Evolutionary conservation across 2,113 vertebrate species (phyloP).

Genomic region (Rhinopomastus cyanomelas): DNA sequence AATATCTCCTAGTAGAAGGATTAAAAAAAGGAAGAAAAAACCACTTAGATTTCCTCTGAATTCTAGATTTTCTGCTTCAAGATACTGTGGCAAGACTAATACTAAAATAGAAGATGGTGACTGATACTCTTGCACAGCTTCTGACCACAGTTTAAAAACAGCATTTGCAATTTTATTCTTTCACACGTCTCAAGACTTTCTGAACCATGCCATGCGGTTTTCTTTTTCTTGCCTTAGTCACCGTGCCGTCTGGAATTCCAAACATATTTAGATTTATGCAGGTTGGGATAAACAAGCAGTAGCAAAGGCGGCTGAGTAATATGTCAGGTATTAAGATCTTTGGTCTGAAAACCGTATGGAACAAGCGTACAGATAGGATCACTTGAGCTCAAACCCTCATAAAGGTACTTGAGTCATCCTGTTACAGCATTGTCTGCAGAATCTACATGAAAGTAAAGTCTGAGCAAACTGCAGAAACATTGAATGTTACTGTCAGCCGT

Average conservation of each 20-base stretch:
- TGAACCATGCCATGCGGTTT: background rate
- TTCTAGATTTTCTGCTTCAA: background rate
- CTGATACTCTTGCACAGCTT: background rate
- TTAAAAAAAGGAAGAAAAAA: background rate
- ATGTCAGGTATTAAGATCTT: background rate
- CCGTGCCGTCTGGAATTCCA: background rate
- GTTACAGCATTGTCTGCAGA: background rate
- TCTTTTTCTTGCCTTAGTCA: background rate
- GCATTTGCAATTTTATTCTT: background rate
- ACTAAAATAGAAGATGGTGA: background rate
- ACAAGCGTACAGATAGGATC: background rate
- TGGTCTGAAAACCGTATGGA: background rate
- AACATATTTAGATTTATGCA: background rate
- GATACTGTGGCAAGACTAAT: background rate
- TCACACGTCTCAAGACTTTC: background rate
- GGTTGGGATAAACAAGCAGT: background rate
- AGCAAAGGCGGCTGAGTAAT: background rate
- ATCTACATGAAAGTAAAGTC: background rate
- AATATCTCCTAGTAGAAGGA: background rate
- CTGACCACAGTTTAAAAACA: conserved; percentile 17
- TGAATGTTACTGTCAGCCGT: background rate
- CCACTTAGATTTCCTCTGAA: background rate
- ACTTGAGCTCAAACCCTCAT: background rate
- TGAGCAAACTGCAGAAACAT: background rate
- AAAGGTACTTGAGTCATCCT: background rate